A percentile compares a stretch with the other conserved stretches of the same genome.
phyloP scores from a whole-genome alignment of 2,797 vertebrate species.

The Glossophaga mutica region DNA sequence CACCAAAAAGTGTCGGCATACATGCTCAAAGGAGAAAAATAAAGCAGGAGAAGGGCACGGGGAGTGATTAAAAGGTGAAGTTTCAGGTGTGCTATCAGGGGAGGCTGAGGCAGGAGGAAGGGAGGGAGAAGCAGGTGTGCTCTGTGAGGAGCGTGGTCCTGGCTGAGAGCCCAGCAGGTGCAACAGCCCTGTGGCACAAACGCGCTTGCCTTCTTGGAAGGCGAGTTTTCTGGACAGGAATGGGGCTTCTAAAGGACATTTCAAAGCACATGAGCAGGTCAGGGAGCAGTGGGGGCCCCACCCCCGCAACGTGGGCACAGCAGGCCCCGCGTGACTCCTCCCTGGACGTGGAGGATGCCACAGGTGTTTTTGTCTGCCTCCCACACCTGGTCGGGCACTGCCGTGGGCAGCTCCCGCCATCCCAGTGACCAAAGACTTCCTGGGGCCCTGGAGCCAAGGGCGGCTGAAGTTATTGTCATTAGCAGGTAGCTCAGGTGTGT shows the following conservation, averaged over 20 bases:
- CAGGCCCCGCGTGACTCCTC: background rate
- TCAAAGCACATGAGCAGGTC: background rate
- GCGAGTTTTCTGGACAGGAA: background rate
- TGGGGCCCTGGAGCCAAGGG: background rate
- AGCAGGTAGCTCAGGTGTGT: background rate
- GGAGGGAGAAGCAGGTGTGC: background rate
- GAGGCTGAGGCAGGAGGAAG: background rate
- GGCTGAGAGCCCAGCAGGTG: background rate
- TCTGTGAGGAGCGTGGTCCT: no score
- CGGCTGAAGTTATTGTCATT: background rate
- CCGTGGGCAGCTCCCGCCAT: background rate
- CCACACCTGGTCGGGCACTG: background rate
- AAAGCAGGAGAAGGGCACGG: background rate
- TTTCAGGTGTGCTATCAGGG: no score
- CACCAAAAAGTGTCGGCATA: background rate
- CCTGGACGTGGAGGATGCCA: background rate
- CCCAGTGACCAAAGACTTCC: background rate
- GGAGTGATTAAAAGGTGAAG: no score
- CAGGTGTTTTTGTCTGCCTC: background rate
- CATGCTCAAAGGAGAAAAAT: background rate
- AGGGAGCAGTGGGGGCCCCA: no score
- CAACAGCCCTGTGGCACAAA: accelerated
- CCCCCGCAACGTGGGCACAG: accelerated
- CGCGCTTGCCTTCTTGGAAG: background rate
- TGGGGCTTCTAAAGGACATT: background rate